These are phyloP conservation scores for Amiota minor DNA, from an alignment of 2,888 invertebrate genomes.

Conservation along the genomic window DNA sequence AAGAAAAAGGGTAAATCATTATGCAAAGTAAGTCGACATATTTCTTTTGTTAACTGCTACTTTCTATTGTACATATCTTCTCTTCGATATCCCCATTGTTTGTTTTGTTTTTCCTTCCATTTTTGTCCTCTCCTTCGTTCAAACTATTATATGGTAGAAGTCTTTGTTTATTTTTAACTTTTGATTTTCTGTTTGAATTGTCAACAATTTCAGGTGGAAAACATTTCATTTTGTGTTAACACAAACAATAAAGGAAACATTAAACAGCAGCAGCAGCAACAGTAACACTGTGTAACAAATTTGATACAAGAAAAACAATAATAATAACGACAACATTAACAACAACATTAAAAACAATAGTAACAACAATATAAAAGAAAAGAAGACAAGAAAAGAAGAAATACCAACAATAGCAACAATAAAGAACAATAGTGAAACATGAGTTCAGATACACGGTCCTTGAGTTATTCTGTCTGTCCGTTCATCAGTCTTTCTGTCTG, in stretches of 20 bases:
- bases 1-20: no score
- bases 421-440: background rate
- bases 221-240: constrained; percentile 40
- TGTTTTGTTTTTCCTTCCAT: no score
- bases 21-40: no score
- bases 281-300: constrained; percentile 4
- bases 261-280: constrained; percentile 30
- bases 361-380: background rate
- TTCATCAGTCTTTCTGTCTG: background rate
- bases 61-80: no score
- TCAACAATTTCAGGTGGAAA: constrained; percentile 48
- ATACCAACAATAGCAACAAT: background rate
- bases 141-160: background rate
- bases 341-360: background rate
- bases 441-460: background rate
- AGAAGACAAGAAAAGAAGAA: constrained; percentile 9
- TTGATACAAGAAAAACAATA: constrained; percentile 9
- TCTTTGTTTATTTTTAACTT: constrained; percentile 11
- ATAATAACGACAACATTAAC: background rate
- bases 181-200: constrained; percentile 29
- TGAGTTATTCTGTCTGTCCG: background rate
- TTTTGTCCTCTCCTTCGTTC: no score
- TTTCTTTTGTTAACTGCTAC: no score
- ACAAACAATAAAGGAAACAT: constrained; percentile 44
- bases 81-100: no score